Evolutionary conservation across 2,888 invertebrate species (phyloP), one percentile per base, ranked within the genome.

Genomic region (Epinotia brunnichana): DNA sequence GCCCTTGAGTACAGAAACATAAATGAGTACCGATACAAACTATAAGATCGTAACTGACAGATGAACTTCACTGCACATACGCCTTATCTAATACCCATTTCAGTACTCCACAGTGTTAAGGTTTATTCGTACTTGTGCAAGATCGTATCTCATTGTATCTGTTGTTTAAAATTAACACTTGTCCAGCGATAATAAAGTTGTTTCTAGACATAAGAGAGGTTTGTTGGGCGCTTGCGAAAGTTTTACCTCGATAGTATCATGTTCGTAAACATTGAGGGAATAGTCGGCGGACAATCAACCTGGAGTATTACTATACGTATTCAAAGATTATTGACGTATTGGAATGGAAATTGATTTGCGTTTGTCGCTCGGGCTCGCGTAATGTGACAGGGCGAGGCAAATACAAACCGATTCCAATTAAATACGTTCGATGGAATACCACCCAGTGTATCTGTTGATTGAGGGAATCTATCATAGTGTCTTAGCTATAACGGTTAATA

Each of bases 1-100:
- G 81, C 78, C 80, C 82, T 82, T 81, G 77, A 74, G 76, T 79
- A 74, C 85, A 84, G 83, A 81, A 86, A 85, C 86, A 82, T 83
- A 84, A 85, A 83, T 79, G 74, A 77, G 78, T 73, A 76, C 57
- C 5, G 41, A 10, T 57, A 48, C 29, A 62, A 4, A 21, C 24
- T 10, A 24, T 13, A 56, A 39, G 21, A 10, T 21, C 56, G n/a
- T 66, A 41, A 56, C n/a, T 19, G 1, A 11, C 56, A 10, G 11
- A 11, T 7, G 1, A 56, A 19, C 39, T 17, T 21, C 17, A 35
- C 35, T 19, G 41, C 24, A 41, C 41, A 54, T 66, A 24, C 15
- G 19, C 17, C 39, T 13, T 21, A 53, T 11, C 24, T 35, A 35
- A 29, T 7, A 29, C 29, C 29, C 29, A 29, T 9, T 35, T 9